phyloP scores from a whole-genome alignment of 2,113 vertebrate species.

The Eidolon helvum region DNA sequence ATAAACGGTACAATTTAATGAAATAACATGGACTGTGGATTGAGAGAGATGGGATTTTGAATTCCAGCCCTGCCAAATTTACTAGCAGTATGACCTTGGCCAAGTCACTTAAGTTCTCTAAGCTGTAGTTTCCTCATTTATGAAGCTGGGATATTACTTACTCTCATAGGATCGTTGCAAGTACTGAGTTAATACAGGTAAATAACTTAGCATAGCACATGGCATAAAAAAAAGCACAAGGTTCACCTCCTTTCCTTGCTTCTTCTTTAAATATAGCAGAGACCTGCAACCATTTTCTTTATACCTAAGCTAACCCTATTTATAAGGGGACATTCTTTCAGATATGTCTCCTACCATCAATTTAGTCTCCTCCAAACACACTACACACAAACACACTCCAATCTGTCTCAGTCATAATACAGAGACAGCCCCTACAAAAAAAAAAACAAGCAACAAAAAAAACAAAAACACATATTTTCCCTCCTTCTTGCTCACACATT shows the following conservation, averaged over 20 bases:
- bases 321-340: background rate
- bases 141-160: too few relatives aligned
- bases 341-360: background rate
- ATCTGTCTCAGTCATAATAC: background rate
- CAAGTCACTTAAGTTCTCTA: background rate
- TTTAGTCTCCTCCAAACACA: background rate
- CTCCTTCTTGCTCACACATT: background rate
- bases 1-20: background rate
- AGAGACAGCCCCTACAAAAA: background rate
- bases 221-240: background rate
- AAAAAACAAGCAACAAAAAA: background rate
- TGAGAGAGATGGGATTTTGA: background rate
- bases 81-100: background rate
- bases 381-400: background rate
- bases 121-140: background rate
- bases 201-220: background rate
- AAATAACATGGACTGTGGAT: background rate
- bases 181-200: too few relatives aligned
- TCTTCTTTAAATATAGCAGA: background rate
- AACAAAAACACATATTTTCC: background rate
- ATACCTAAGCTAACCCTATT: background rate
- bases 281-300: background rate
- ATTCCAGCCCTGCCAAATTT: background rate
- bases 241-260: background rate
- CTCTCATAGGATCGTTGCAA: too few relatives aligned